Percentiles rank a stretch among this genome's conserved stretches.
These are phyloP conservation scores for Myotis daubentonii DNA, from an alignment of 2,797 vertebrate species.

Conservation along the genomic window DNA sequence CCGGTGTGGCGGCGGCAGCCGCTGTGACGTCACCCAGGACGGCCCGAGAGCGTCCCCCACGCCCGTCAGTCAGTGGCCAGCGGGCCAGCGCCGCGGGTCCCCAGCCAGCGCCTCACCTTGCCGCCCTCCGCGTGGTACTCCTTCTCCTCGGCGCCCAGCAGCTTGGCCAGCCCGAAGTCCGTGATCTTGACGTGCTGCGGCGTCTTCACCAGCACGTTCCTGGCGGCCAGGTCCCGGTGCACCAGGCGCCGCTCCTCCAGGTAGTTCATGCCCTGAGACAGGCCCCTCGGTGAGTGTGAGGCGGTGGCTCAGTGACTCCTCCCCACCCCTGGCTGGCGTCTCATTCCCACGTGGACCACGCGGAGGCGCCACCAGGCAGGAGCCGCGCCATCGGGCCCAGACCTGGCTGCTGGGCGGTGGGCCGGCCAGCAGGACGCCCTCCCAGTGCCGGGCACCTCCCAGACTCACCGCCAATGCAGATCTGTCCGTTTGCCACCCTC, in stretches of 20 bases:
- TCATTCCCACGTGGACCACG: too few species aligned
- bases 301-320: background rate
- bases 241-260: slow-evolving; percentile 95
- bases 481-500: too few species aligned
- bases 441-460: too few species aligned
- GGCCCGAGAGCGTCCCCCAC: fast-evolving
- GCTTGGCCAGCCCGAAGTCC: slow-evolving; percentile 94
- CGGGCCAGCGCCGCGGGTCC: fast-evolving
- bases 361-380: too few species aligned
- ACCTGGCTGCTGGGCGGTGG: too few species aligned
- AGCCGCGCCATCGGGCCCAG: background rate
- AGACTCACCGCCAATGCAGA: too few species aligned
- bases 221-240: slow-evolving; percentile 95
- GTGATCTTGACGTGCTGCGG: slow-evolving; percentile 97
- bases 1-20: background rate
- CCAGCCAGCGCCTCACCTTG: slow-evolving; percentile 85
- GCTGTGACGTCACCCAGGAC: background rate
- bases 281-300: fast-evolving
- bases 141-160: slow-evolving; percentile 93
- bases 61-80: fast-evolving
- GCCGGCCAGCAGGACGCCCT: too few species aligned
- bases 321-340: too few species aligned
- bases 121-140: slow-evolving; percentile 95
- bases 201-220: slow-evolving; percentile 95
- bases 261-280: slow-evolving; percentile 94